Base-by-base conservation (phyloP, 2,113 vertebrate genomes). In the Bagarius yarrelli region DNA sequence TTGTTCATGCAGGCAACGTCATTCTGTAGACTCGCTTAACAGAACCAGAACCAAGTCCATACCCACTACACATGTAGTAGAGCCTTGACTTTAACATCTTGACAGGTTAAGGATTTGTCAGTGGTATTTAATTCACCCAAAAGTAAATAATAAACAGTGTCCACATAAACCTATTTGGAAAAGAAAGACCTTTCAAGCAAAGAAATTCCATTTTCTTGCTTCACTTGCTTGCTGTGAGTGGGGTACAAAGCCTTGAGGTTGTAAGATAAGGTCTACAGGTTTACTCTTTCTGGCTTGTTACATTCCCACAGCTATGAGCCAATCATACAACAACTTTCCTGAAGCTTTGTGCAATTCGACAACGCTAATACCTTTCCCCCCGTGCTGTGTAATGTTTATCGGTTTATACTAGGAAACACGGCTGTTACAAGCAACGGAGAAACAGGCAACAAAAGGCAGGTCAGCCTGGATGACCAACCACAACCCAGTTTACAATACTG, bases 141-240 rank as follows among this genome's bases (percentile, higher is more conserved):
- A 66, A 70, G 60, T 59, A 78, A 81, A 81, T 75, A 78, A 83
- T 70, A 82, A 67, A 69, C 40, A 75, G 40, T 63, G 61, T 78
- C 78, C 79, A 63, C 56, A 81, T 80, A 79, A 84, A 79, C 63
- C 60, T 52, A 79, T 82, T 81, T 78, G 67, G 75, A 76, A 75
- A 52, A 40, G 76, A 82, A 77, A 55, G 61, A 77, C 56, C 53
- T 78, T 78, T 81, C 71, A 78, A 73, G 82, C 79, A 79, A 78
- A 81, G 76, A 82, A 79, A 80, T 79, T 84, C 80, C 36, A 85
- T 85, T 85, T 85, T 76, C 84, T 55, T 83, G 80, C 82, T 83
- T 77, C 66, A 87, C 77, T 80, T 85, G 69, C 53, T 83, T 40
- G 53, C 55, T 57, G 81, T 23, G 36, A 81, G 63, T 61, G 74